These are phyloP conservation scores for Eptatretus atami DNA, from an alignment of 2,797 vertebrate species.

Conservation along the genomic window DNA sequence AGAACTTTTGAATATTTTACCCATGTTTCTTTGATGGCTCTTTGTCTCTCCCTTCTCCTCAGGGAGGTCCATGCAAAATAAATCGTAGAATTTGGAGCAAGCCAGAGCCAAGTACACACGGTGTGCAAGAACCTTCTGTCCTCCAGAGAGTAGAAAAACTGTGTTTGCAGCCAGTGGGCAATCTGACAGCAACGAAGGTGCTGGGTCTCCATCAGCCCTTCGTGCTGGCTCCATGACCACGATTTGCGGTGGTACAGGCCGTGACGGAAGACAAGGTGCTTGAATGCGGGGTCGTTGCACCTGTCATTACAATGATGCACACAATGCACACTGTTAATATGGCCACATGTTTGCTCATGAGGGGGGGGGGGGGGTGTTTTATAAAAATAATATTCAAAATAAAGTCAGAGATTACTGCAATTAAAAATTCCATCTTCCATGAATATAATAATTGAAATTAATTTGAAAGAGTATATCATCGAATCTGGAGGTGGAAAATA, in stretches of 20 bases:
- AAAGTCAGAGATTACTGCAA: too few species aligned
- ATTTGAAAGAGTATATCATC: too few species aligned
- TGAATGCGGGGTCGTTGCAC: slow-evolving; percentile 48
- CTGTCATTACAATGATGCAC: not conserved
- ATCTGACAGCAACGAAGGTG: slow-evolving; percentile 28
- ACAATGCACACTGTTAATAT: too few species aligned
- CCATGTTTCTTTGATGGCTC: too few species aligned
- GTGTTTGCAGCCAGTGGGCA: slow-evolving; percentile 39
- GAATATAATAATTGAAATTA: too few species aligned
- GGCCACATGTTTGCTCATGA: too few species aligned
- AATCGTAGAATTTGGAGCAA: slow-evolving; percentile 59
- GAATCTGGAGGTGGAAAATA: too few species aligned
- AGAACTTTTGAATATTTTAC: too few species aligned
- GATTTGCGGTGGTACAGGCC: slow-evolving; percentile 37
- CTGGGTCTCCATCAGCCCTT: slow-evolving; percentile 17
- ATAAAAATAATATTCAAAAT: too few species aligned
- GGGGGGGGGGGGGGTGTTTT: too few species aligned
- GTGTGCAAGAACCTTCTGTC: slow-evolving; percentile 40
- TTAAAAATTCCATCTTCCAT: too few species aligned
- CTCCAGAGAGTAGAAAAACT: slow-evolving; percentile 31
- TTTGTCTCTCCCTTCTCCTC: slow-evolving; percentile 7
- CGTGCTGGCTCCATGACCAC: slow-evolving; percentile 30
- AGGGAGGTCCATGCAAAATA: slow-evolving; percentile 26
- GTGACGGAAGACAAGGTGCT: slow-evolving; percentile 42
- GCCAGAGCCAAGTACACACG: slow-evolving; percentile 52